phyloP scores from a whole-genome alignment of 2,888 invertebrate species.

The Flabesymbios commensalis region DNA sequence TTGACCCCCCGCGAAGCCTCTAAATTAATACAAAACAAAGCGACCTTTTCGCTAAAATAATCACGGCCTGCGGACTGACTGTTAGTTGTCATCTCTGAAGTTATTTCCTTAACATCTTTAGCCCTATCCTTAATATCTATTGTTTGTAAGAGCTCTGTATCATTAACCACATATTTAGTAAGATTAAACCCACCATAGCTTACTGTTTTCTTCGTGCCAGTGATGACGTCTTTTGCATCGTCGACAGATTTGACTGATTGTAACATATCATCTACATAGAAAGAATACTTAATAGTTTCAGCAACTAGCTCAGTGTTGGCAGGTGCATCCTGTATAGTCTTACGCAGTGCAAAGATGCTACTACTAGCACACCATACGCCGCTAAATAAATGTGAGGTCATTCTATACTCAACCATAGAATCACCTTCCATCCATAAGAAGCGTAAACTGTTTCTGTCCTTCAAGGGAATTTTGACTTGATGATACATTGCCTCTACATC shows the following conservation, averaged over 20 bases:
- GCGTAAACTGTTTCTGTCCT: neutral
- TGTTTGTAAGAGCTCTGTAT: too few relatives aligned
- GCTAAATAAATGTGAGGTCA: neutral
- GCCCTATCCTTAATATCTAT: too few relatives aligned
- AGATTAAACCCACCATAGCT: too few relatives aligned
- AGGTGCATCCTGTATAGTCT: neutral
- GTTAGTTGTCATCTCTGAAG: too few relatives aligned
- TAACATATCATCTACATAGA: neutral
- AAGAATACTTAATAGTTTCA: neutral
- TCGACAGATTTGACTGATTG: neutral
- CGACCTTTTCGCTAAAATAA: too few relatives aligned
- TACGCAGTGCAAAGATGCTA: neutral
- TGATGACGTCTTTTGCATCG: neutral
- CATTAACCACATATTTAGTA: too few relatives aligned
- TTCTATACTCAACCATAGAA: neutral
- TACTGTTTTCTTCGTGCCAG: too few relatives aligned
- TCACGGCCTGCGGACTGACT: too few relatives aligned
- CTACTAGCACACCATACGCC: neutral
- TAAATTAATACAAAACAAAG: too few relatives aligned
- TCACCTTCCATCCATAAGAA: neutral
- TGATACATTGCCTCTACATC: neutral
- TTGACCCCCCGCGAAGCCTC: too few relatives aligned
- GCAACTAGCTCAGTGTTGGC: neutral
- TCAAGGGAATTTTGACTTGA: neutral
- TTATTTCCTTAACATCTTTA: too few relatives aligned